These are phyloP conservation scores for Bombus polaris DNA, from an alignment of 1,140 invertebrate species.

Conservation along the genomic window DNA sequence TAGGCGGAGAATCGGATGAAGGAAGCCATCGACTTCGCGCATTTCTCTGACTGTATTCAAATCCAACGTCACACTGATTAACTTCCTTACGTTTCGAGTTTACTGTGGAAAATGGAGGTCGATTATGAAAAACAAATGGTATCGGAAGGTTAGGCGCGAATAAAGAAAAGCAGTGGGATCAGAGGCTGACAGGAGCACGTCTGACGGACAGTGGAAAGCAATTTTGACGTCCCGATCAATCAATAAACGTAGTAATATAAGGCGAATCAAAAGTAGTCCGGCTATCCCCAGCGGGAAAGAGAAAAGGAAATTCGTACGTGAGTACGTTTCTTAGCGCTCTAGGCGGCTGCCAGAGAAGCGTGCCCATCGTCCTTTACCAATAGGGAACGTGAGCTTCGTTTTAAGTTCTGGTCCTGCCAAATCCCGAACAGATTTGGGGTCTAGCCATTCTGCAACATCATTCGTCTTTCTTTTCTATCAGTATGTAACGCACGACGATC, in stretches of 20 bases:
- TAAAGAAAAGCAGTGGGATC: background rate
- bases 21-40: background rate
- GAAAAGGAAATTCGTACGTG: constrained; percentile 71
- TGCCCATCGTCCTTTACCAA: constrained; percentile 71
- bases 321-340: constrained; percentile 51
- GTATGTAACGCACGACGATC: constrained; percentile 66
- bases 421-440: constrained; percentile 75
- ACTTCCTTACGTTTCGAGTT: background rate
- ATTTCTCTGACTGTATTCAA: background rate
- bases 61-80: background rate
- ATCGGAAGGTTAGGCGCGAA: background rate
- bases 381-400: constrained; percentile 76
- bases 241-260: constrained; percentile 62
- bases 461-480: constrained; percentile 69
- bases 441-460: constrained; percentile 64
- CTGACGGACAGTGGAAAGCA: background rate
- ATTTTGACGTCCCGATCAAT: constrained; percentile 51
- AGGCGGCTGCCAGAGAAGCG: constrained; percentile 39
- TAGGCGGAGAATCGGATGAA: background rate
- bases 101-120: too few relatives aligned
- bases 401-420: constrained; percentile 74
- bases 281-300: constrained; percentile 64
- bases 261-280: constrained; percentile 70
- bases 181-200: background rate
- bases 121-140: background rate